Base-by-base conservation (phyloP, 2,113 vertebrate species). In the Calyptommatus sinebrachiatus region DNA sequence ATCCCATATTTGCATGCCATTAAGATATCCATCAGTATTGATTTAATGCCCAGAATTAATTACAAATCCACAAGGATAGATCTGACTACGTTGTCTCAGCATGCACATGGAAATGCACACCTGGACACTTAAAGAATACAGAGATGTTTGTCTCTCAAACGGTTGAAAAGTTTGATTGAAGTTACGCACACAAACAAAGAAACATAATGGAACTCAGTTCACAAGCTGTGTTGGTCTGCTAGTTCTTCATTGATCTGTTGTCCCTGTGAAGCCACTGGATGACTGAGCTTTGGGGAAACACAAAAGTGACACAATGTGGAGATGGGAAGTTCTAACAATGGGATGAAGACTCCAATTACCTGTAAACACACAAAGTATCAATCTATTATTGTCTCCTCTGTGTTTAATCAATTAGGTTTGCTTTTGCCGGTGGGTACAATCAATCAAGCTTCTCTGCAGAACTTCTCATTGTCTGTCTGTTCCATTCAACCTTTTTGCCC, bases 351-450 rank as follows among this genome's bases (percentile, higher is more conserved):
- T 83, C 67, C 89, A 88, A 88, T 88, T 83, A 88, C 11, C 1
- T 87, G 80, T 77, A 63, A 88, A 83, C 87, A 75, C 86, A 87
- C 86, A 88, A 91, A 84, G 78, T 76, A 79, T 57, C 86, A 83
- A 88, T 83, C 79, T 78, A 83, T 89, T 91, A 74, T 85, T 77
- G 78, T 86, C 73, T 29, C 26, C 48, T 73, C 79, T 83, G 46
- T 1, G 83, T 83, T 84, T 83, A 57, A 87, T 90, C 91, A 85
- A 89, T 88, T 88, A 85, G 68, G 80, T 83, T 71, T 86, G 88
- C 66, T 45, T 82, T 82, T 75, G 29, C n/a, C 71, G 73, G 48
- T 74, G 21, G 77, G 53, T 71, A 77, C 84, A 87, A 79, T 89
- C 86, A 90, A 69, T 86, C 84, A 88, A 80, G 62, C 35, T 20